Percentiles rank a stretch among this genome's conserved stretches.
Conservation (phyloP, 2,113 vertebrate genomes). For the Triplophysa rosa region DNA sequence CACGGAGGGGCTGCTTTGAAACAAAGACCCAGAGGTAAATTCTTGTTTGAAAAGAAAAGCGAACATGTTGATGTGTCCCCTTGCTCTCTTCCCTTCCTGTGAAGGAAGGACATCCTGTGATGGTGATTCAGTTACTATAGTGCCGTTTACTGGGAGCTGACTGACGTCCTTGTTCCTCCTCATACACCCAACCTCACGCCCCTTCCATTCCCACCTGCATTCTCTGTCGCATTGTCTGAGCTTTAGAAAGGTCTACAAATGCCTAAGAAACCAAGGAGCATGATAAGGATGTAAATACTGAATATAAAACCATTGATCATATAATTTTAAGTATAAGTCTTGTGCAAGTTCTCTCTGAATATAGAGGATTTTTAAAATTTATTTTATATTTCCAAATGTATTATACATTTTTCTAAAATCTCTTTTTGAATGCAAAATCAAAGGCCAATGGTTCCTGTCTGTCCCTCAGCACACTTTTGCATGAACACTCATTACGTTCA, state of each 20-base stretch:
- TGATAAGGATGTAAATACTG: too few species aligned
- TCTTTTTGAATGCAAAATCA: background rate
- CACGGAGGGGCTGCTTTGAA: conserved; percentile 4
- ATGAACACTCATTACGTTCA: conserved; percentile 61
- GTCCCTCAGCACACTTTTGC: background rate
- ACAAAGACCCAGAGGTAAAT: conserved; percentile 36
- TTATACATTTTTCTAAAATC: too few species aligned
- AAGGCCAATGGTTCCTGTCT: background rate
- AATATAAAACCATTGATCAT: background rate
- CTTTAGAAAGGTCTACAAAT: too few species aligned
- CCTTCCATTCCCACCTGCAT: background rate
- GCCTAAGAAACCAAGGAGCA: too few species aligned
- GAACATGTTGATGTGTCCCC: conserved; percentile 55
- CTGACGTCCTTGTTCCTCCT: conserved; percentile 81
- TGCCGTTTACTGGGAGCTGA: conserved; percentile 83
- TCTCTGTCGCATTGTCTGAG: background rate
- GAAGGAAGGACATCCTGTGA: conserved; percentile 92
- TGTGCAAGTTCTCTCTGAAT: too few species aligned
- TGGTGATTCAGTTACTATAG: conserved; percentile 83
- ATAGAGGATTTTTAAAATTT: too few species aligned
- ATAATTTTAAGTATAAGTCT: too few species aligned
- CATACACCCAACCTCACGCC: conserved; percentile 67
- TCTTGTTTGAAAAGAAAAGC: conserved; percentile 46
- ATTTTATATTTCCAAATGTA: too few species aligned
- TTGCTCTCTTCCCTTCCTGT: conserved; percentile 64